Conservation (phyloP, 2,888 invertebrate species). For the Actias luna region DNA sequence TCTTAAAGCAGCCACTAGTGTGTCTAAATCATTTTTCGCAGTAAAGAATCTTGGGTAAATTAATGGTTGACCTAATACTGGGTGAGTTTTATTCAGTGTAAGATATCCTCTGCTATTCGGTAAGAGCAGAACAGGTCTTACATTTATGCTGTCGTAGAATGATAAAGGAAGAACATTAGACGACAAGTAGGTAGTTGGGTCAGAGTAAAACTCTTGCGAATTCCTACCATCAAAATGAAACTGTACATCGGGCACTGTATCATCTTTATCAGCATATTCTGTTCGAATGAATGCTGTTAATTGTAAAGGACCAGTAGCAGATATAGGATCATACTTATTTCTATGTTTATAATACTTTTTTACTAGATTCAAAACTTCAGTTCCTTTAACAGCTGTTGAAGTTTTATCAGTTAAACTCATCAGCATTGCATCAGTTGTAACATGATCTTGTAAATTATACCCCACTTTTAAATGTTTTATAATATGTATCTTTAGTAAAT, state of each 20-base stretch:
- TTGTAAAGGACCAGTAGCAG: slow-evolving; percentile 79
- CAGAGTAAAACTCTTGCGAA: slow-evolving; percentile 76
- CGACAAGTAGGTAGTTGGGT: slow-evolving; percentile 75
- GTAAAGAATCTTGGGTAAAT: slow-evolving; percentile 86
- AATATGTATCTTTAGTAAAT: slow-evolving; percentile 70
- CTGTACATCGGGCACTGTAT: slow-evolving; percentile 84
- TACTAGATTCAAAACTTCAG: slow-evolving; percentile 57
- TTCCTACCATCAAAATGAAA: slow-evolving; percentile 82
- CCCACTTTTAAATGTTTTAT: slow-evolving; percentile 86
- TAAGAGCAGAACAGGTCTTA: slow-evolving; percentile 82
- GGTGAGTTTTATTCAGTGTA: slow-evolving; percentile 84
- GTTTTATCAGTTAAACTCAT: slow-evolving; percentile 78
- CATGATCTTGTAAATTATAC: slow-evolving; percentile 87
- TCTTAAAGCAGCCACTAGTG: slow-evolving; percentile 83
- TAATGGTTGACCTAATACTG: slow-evolving; percentile 84
- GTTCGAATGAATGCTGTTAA: slow-evolving; percentile 82
- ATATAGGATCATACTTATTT: slow-evolving; percentile 62
- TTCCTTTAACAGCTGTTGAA: slow-evolving; percentile 60
- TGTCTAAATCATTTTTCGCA: slow-evolving; percentile 81
- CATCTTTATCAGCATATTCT: slow-evolving; percentile 70
- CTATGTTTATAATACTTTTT: slow-evolving; percentile 56
- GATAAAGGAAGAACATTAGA: slow-evolving; percentile 74
- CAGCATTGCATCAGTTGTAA: slow-evolving; percentile 76
- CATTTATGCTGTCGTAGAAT: slow-evolving; percentile 83
- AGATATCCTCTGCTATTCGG: slow-evolving; percentile 84